phyloP scores from a whole-genome alignment of 2,113 vertebrate species.

The Sinocyclocheilus anophthalmus region DNA sequence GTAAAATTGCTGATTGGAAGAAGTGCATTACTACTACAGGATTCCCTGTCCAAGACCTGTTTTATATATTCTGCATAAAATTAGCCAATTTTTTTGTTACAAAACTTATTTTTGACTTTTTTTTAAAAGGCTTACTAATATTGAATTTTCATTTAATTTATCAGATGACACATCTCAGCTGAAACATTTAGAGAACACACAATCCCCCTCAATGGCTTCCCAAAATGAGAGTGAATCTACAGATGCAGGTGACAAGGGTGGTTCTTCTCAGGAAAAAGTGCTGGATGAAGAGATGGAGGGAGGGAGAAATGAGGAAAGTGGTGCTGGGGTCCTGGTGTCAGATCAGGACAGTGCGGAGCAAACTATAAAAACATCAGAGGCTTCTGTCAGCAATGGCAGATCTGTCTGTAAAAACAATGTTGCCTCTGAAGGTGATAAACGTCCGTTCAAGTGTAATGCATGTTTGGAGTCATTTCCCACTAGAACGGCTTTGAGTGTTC shows the following conservation, averaged over 20 bases:
- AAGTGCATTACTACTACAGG: too few relatives aligned
- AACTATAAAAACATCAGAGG: conserved; percentile 60
- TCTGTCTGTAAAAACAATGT: conserved; percentile 64
- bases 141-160: conserved; percentile 4
- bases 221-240: conserved; percentile 61
- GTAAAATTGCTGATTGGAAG: background rate
- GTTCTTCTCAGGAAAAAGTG: conserved; percentile 62
- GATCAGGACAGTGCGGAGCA: conserved; percentile 64
- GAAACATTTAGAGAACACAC: conserved; percentile 63
- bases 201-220: conserved; percentile 60
- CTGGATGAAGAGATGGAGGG: conserved; percentile 66
- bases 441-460: conserved; percentile 85
- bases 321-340: conserved; percentile 56
- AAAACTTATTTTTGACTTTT: background rate
- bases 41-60: background rate
- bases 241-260: conserved; percentile 44
- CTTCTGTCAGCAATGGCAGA: conserved; percentile 62
- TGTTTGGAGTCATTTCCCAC: conserved; percentile 87
- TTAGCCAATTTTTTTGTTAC: background rate
- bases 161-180: conserved; percentile 67
- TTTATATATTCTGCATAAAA: background rate
- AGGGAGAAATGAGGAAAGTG: conserved; percentile 64
- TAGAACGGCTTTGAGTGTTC: conserved; percentile 85
- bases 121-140: background rate
- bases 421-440: conserved; percentile 68